A percentile compares a stretch with the other conserved stretches of the same genome.
phyloP scores from a whole-genome alignment of 2,113 vertebrate species.

The Copsychus sechellarum region DNA sequence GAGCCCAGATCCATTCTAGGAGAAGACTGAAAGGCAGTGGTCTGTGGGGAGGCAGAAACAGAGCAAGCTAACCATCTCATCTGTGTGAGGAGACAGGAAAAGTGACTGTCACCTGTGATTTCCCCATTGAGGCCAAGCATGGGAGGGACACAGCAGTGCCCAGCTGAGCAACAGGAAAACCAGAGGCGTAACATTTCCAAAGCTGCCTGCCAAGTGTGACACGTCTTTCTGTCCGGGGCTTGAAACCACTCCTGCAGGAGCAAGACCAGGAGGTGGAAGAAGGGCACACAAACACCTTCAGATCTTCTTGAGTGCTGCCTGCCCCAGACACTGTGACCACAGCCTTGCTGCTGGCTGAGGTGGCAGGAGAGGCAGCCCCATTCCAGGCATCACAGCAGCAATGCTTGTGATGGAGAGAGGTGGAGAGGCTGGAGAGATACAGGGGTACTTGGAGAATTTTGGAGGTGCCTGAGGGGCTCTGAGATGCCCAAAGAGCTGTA shows the following conservation, averaged over 20 bases:
- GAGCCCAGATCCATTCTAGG: background rate
- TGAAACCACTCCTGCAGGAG: background rate
- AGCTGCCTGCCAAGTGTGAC: background rate
- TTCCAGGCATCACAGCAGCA: background rate
- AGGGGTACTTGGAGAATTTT: background rate
- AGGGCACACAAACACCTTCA: background rate
- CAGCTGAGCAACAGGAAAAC: conserved; percentile 45
- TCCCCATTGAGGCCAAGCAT: background rate
- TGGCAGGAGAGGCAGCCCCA: background rate
- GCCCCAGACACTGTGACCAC: accelerated
- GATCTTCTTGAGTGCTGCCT: background rate
- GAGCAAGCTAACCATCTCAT: background rate
- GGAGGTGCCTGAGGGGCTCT: background rate
- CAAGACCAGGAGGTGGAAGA: background rate
- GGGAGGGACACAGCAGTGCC: accelerated
- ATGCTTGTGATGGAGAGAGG: background rate
- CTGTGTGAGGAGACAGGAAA: background rate
- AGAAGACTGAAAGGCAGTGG: background rate
- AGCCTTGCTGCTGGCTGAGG: background rate
- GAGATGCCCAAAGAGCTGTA: background rate
- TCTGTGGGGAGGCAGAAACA: background rate
- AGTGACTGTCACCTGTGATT: background rate
- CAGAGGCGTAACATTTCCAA: conserved; percentile 1
- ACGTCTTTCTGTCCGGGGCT: background rate
- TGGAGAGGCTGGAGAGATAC: background rate